phyloP scores from a whole-genome alignment of 2,888 invertebrate species.

The Galerucella pusilla region DNA sequence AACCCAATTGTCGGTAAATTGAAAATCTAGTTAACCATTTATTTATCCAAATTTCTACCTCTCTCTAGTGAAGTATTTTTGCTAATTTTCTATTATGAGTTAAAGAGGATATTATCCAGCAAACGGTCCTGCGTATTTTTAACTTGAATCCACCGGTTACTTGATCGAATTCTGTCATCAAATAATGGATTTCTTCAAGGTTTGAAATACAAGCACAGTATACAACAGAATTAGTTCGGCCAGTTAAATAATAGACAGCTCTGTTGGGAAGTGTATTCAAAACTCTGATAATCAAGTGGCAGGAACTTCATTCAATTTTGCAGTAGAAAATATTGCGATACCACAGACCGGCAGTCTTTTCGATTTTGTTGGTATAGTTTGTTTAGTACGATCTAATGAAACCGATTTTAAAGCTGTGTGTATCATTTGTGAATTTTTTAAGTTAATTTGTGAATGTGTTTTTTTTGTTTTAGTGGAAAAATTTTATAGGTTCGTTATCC shows the following conservation, averaged over 20 bases:
- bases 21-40: too few species aligned
- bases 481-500: background rate
- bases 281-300: background rate
- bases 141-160: background rate
- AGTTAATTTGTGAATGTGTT: background rate
- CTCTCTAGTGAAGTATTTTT: background rate
- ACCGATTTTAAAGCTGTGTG: background rate
- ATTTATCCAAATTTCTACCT: background rate
- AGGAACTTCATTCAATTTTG: background rate
- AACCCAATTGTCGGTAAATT: too few species aligned
- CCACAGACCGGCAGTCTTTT: background rate
- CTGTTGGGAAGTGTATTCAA: background rate
- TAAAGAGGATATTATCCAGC: background rate
- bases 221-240: background rate
- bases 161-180: constrained; percentile 11
- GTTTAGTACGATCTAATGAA: background rate
- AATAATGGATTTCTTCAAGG: constrained; percentile 1
- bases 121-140: background rate
- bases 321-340: background rate
- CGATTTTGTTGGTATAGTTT: background rate
- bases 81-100: too few species aligned
- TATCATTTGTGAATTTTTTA: background rate
- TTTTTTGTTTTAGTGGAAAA: background rate
- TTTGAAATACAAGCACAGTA: constrained; percentile 2
- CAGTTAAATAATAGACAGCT: background rate